phyloP scores from a whole-genome alignment of 2,113 vertebrate genomes.

The Recurvirostra avosetta region DNA sequence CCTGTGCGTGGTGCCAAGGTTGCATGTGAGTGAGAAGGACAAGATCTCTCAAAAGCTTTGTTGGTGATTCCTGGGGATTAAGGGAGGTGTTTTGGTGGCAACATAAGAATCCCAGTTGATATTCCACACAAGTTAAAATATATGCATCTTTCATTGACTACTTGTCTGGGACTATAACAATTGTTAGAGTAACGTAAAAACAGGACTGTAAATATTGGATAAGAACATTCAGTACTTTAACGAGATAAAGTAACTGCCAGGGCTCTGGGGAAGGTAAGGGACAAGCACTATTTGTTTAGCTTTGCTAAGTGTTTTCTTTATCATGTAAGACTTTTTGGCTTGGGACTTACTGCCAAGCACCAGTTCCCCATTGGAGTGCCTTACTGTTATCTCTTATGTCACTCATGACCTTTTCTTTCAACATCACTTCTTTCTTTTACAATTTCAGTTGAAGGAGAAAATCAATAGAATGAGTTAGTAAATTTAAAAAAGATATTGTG shows the following conservation, averaged over 20 bases:
- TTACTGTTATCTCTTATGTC: not conserved
- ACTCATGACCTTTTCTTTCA: not conserved
- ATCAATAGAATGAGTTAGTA: not conserved
- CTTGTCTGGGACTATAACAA: not conserved
- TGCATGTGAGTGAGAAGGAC: not conserved
- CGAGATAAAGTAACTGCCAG: not conserved
- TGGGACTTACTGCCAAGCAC: not conserved
- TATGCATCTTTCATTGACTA: not conserved
- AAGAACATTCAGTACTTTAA: not conserved
- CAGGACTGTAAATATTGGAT: not conserved
- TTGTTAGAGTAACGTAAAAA: not conserved
- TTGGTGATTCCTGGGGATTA: not conserved
- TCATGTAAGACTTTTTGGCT: not conserved
- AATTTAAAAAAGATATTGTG: not conserved
- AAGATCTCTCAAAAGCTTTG: not conserved
- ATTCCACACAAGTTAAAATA: not conserved
- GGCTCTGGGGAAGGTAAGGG: not conserved
- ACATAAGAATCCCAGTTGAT: not conserved
- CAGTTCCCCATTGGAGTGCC: not conserved
- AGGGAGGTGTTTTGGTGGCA: not conserved
- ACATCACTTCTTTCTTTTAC: not conserved
- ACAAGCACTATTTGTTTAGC: not conserved
- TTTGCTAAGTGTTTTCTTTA: not conserved
- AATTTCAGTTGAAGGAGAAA: not conserved
- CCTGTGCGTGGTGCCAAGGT: not conserved